Percentiles rank a stretch among this genome's conserved stretches.
Evolutionary conservation across 2,888 invertebrate species (phyloP).

Genomic region (Temnothorax rugatulus): DNA sequence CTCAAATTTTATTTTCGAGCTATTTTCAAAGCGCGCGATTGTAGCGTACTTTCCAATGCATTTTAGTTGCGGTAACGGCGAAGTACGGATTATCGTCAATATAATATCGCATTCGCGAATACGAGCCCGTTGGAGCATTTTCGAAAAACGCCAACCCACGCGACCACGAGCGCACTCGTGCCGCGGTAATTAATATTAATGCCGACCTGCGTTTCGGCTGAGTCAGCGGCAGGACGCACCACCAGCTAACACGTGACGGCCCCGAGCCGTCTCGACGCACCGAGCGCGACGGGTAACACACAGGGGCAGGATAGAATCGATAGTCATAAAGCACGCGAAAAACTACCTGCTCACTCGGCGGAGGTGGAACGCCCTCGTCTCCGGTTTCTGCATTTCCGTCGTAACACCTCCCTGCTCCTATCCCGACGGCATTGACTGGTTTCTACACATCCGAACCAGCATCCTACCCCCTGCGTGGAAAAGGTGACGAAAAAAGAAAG

Average conservation of each 20-base stretch:
- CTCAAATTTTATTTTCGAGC: not conserved
- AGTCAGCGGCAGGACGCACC: slow-evolving; percentile 69
- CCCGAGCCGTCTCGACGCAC: slow-evolving; percentile 53
- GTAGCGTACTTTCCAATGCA: slow-evolving; percentile 17
- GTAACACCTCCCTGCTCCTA: slow-evolving; percentile 18
- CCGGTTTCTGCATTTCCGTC: slow-evolving; percentile 31
- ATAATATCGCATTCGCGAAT: not conserved
- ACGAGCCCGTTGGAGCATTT: slow-evolving; percentile 50
- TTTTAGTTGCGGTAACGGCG: slow-evolving; percentile 4
- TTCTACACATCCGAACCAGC: slow-evolving; percentile 36
- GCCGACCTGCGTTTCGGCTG: slow-evolving; percentile 76
- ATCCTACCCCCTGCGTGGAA: slow-evolving; percentile 21
- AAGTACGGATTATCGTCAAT: slow-evolving; percentile 3
- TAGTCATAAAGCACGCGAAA: slow-evolving; percentile 76
- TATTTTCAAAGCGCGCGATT: slow-evolving; percentile 13
- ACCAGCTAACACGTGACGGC: slow-evolving; percentile 67
- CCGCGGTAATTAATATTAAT: slow-evolving; percentile 81
- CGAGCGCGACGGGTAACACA: slow-evolving; percentile 44
- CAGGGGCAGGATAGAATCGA: slow-evolving; percentile 71
- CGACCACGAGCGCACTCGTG: slow-evolving; percentile 44
- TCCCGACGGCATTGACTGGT: slow-evolving; percentile 18
- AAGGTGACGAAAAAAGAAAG: slow-evolving; percentile 2
- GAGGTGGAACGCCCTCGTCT: slow-evolving; percentile 26
- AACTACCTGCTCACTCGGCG: slow-evolving; percentile 59
- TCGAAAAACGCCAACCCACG: slow-evolving; percentile 57